Conservation (phyloP, 2,888 invertebrate species). For the Palloptera scutellata region DNA sequence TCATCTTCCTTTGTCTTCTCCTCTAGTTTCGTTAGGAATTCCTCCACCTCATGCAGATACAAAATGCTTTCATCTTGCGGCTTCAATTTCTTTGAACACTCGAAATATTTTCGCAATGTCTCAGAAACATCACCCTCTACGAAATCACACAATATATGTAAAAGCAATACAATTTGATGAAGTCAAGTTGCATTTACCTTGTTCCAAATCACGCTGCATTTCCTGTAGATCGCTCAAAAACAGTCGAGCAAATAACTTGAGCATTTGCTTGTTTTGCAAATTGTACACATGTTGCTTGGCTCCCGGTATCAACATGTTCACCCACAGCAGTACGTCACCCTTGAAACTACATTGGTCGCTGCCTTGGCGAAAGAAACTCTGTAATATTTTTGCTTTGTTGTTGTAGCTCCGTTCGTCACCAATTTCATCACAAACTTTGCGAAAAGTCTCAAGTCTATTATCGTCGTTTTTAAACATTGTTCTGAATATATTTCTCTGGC, state of each 20-base stretch:
- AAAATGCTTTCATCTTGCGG: slow-evolving; percentile 75
- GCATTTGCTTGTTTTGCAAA: slow-evolving; percentile 88
- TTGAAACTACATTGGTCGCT: slow-evolving; percentile 72
- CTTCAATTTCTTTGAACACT: slow-evolving; percentile 68
- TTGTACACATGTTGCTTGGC: slow-evolving; percentile 88
- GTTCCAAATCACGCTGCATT: slow-evolving; percentile 86
- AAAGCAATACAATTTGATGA: not conserved
- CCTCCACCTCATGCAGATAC: slow-evolving; percentile 79
- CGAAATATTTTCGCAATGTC: slow-evolving; percentile 81
- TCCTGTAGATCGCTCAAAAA: slow-evolving; percentile 77
- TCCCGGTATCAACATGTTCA: slow-evolving; percentile 83
- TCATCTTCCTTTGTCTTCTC: slow-evolving; percentile 86
- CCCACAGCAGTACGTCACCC: slow-evolving; percentile 82
- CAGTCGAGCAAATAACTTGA: slow-evolving; percentile 86
- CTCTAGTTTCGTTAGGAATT: slow-evolving; percentile 77
- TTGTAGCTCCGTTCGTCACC: slow-evolving; percentile 80
- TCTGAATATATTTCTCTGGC: not conserved
- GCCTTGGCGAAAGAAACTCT: slow-evolving; percentile 71
- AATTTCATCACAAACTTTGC: slow-evolving; percentile 79
- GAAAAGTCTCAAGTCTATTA: slow-evolving; percentile 79
- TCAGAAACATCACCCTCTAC: slow-evolving; percentile 81
- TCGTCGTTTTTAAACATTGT: slow-evolving; percentile 66
- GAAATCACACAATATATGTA: not conserved
- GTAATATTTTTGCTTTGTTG: slow-evolving; percentile 67
- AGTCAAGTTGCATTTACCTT: slow-evolving; percentile 64